Percentiles rank a stretch among this genome's conserved stretches.
These are phyloP conservation scores for Papilio protenor DNA, from an alignment of 2,888 invertebrate genomes.

Conservation along the genomic window DNA sequence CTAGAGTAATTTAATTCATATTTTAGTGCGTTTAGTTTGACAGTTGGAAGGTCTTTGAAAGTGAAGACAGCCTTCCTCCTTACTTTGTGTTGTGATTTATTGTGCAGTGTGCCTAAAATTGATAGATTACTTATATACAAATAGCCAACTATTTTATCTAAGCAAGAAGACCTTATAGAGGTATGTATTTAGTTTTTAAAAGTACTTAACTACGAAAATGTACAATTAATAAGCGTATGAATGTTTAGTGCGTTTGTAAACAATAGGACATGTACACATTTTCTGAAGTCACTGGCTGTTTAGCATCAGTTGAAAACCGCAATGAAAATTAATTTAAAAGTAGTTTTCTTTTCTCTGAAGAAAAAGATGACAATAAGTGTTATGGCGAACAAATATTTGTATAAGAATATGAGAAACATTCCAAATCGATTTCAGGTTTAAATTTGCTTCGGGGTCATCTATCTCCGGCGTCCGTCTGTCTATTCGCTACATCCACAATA, in stretches of 20 bases:
- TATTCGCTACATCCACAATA: neutral
- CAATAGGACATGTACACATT: neutral
- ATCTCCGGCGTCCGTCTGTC: conserved; percentile 12
- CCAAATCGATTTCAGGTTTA: conserved; percentile 1
- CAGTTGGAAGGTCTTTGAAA: neutral
- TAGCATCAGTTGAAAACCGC: neutral
- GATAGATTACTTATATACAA: neutral
- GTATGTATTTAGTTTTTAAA: neutral
- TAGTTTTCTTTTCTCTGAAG: too few species aligned
- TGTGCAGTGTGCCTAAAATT: neutral
- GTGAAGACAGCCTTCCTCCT: neutral
- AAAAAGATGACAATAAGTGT: too few species aligned
- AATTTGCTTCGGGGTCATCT: conserved; percentile 10
- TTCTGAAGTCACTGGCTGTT: neutral
- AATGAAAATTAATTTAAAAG: neutral
- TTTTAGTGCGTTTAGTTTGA: neutral
- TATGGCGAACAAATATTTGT: neutral
- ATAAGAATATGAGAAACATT: neutral
- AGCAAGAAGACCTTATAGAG: neutral
- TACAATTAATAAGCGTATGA: neutral
- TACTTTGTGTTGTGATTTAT: neutral
- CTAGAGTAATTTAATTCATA: neutral
- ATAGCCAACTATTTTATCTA: neutral
- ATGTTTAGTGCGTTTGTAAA: neutral
- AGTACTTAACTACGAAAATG: neutral